phyloP scores from a whole-genome alignment of 2,888 invertebrate genomes.

The Agrotis segetum region DNA sequence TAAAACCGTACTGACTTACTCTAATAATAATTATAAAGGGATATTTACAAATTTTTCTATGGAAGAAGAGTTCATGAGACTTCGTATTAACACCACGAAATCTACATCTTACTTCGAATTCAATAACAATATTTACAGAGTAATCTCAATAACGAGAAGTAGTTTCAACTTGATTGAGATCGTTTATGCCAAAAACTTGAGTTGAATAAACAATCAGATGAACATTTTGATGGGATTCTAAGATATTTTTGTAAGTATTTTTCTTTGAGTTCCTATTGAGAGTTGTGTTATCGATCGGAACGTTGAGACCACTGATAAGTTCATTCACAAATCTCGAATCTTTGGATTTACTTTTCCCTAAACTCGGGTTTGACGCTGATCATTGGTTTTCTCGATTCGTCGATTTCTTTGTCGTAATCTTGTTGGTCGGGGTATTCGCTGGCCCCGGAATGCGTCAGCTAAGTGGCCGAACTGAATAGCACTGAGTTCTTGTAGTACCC shows the following conservation, averaged over 20 bases:
- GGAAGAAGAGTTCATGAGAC: constrained; percentile 87
- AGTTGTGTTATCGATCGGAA: constrained; percentile 55
- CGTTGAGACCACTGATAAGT: constrained; percentile 65
- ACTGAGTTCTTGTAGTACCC: constrained; percentile 97
- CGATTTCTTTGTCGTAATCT: constrained; percentile 81
- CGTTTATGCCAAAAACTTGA: constrained; percentile 76
- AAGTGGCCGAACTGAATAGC: constrained; percentile 96
- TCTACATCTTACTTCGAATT: constrained; percentile 80
- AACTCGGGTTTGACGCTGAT: constrained; percentile 91
- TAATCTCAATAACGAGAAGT: constrained; percentile 82
- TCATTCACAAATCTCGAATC: constrained; percentile 71
- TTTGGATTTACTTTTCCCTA: constrained; percentile 87
- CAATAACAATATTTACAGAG: constrained; percentile 89
- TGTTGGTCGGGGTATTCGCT: constrained; percentile 82
- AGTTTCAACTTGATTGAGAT: constrained; percentile 79
- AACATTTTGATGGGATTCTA: constrained; percentile 67
- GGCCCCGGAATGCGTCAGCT: constrained; percentile 87
- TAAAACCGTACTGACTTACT: constrained; percentile 82
- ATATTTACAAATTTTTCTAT: constrained; percentile 91
- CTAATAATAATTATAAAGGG: constrained; percentile 82
- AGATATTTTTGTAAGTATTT: constrained; percentile 60
- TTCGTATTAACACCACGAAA: constrained; percentile 80
- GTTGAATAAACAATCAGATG: constrained; percentile 75
- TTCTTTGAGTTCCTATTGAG: constrained; percentile 49
- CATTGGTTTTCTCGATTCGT: constrained; percentile 87